Conservation (phyloP, 1,140 invertebrate species). For the Spodoptera frugiperda region DNA sequence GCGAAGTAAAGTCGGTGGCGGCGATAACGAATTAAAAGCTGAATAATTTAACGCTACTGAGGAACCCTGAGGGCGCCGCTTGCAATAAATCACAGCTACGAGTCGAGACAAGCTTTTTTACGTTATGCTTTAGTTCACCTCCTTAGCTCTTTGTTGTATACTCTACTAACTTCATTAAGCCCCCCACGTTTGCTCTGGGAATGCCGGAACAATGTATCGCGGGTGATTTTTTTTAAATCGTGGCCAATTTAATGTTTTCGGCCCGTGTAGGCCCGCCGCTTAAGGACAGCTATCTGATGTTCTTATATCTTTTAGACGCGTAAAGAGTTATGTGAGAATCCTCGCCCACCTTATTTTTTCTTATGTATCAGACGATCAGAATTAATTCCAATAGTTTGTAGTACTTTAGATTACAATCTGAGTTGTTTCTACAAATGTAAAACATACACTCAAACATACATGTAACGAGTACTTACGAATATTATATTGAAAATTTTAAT, state of each 20-base stretch:
- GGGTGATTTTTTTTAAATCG: slow-evolving; percentile 63
- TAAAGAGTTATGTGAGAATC: slow-evolving; percentile 71
- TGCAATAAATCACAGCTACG: slow-evolving; percentile 80
- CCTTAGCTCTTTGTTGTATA: slow-evolving; percentile 72
- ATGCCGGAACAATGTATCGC: slow-evolving; percentile 72
- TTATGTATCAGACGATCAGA: slow-evolving; percentile 46
- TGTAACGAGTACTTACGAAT: slow-evolving; percentile 12
- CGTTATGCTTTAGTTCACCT: slow-evolving; percentile 82
- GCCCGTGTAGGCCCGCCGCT: slow-evolving; percentile 47
- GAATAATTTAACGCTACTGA: slow-evolving; percentile 84
- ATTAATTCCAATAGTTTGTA: slow-evolving; percentile 39
- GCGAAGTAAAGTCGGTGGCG: slow-evolving; percentile 77
- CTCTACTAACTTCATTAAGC: slow-evolving; percentile 76
- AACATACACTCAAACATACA: slow-evolving; percentile 16
- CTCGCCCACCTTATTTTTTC: slow-evolving; percentile 47
- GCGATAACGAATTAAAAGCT: slow-evolving; percentile 85
- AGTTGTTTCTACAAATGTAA: slow-evolving; percentile 33
- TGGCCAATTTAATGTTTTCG: slow-evolving; percentile 73
- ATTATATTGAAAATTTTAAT: not conserved
- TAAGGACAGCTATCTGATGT: slow-evolving; percentile 63
- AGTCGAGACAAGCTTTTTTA: slow-evolving; percentile 80
- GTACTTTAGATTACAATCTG: slow-evolving; percentile 34
- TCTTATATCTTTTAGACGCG: slow-evolving; percentile 57
- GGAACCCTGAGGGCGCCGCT: slow-evolving; percentile 70
- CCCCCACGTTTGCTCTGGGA: slow-evolving; percentile 61